Conservation (phyloP, 2,797 vertebrate species). For the Neolamprologus multifasciatus region DNA sequence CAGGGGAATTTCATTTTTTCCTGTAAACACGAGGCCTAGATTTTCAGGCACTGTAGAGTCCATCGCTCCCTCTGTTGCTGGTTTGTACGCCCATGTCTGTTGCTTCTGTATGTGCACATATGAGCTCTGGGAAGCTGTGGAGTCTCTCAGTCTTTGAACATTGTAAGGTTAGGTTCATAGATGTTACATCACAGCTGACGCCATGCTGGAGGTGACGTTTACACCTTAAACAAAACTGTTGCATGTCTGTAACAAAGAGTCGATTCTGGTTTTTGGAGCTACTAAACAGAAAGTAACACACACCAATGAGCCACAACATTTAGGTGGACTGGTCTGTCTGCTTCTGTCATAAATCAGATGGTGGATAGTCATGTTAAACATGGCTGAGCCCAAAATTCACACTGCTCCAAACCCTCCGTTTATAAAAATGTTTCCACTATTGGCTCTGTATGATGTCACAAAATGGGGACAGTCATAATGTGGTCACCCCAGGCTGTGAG, state of each 20-base stretch:
- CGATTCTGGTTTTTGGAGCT: neutral
- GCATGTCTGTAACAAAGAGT: fast-evolving
- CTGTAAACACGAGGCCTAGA: conserved; percentile 5
- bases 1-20: neutral
- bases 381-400: neutral
- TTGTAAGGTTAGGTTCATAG: neutral
- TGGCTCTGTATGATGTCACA: neutral
- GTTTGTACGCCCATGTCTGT: neutral
- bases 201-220: neutral
- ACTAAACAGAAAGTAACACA: neutral
- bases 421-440: neutral
- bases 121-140: neutral
- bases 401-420: fast-evolving
- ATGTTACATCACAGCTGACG: neutral
- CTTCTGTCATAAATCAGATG: neutral
- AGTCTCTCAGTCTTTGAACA: neutral
- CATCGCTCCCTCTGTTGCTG: neutral
- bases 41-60: neutral
- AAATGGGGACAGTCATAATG: neutral
- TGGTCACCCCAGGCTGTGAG: neutral
- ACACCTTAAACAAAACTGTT: neutral
- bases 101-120: neutral
- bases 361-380: neutral
- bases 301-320: neutral
- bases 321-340: fast-evolving